These are phyloP conservation scores for Macrocentrus cingulum DNA, from an alignment of 1,140 invertebrate species.

Conservation along the genomic window DNA sequence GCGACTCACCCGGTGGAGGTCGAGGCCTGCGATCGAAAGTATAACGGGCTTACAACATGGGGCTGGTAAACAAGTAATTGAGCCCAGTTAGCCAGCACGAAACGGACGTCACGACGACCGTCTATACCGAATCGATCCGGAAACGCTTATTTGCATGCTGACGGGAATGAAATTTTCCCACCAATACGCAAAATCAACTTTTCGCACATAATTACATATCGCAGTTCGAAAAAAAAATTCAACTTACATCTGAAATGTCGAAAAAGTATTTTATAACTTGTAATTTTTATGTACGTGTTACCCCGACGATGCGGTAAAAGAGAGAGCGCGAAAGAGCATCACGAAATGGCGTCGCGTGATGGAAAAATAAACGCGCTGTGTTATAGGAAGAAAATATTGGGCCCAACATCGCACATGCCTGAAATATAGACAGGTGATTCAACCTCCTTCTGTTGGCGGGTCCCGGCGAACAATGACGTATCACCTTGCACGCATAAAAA, in stretches of 20 bases:
- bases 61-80: constrained; percentile 33
- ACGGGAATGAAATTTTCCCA: constrained; percentile 3
- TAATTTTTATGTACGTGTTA: no score
- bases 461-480: neutral
- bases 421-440: no score
- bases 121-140: constrained; percentile 31
- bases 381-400: neutral
- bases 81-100: constrained; percentile 30
- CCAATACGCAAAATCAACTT: no score
- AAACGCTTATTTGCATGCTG: constrained; percentile 25
- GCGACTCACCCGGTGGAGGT: constrained; percentile 1
- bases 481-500: neutral
- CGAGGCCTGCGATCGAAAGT: constrained; percentile 26
- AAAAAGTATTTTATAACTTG: no score
- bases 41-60: constrained; percentile 28
- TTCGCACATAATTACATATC: no score
- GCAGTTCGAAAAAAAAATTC: no score
- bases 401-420: neutral
- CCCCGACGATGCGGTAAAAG: no score
- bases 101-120: constrained; percentile 18
- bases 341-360: no score
- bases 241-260: no score
- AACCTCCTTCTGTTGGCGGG: neutral
- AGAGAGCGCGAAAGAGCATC: no score
- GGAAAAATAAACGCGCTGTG: no score